A percentile compares a stretch with the other conserved stretches of the same genome.
phyloP scores from a whole-genome alignment of 2,797 vertebrate species.

The Ctenosaura bakeri region DNA sequence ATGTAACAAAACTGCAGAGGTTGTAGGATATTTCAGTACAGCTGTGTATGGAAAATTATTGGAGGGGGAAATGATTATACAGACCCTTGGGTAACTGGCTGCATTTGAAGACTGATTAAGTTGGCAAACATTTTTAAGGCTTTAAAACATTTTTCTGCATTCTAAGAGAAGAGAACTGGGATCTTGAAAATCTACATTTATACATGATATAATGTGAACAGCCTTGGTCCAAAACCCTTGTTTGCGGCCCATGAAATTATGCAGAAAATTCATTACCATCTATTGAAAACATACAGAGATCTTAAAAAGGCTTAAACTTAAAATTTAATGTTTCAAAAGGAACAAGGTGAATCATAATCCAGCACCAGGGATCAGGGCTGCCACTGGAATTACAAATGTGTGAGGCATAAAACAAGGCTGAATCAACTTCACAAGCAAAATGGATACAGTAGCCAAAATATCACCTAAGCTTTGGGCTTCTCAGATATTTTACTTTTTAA shows the following conservation, averaged over 20 bases:
- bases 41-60: not conserved
- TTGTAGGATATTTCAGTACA: conserved; percentile 27
- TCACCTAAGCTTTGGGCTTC: not conserved
- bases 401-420: not conserved
- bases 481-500: not conserved
- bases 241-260: conserved; percentile 5
- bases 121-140: conserved; percentile 36
- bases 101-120: conserved; percentile 46
- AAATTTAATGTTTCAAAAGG: conserved; percentile 40
- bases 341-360: not conserved
- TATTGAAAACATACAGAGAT: not conserved
- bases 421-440: conserved; percentile 19
- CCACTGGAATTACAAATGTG: not conserved
- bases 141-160: conserved; percentile 28
- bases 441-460: not conserved
- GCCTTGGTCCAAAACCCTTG: not conserved
- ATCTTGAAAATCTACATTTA: conserved; percentile 3
- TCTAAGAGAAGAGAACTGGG: conserved; percentile 16
- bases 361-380: not conserved
- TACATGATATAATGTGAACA: conserved; percentile 18
- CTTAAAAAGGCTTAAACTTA: not conserved
- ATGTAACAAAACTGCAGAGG: conserved; percentile 12
- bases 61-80: conserved; percentile 22
- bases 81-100: conserved; percentile 8
- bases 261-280: conserved; percentile 31